Evolutionary conservation across 1,140 invertebrate species (phyloP), one percentile per base, ranked within the genome.

Genomic region (Caenorhabditis briggsae): DNA sequence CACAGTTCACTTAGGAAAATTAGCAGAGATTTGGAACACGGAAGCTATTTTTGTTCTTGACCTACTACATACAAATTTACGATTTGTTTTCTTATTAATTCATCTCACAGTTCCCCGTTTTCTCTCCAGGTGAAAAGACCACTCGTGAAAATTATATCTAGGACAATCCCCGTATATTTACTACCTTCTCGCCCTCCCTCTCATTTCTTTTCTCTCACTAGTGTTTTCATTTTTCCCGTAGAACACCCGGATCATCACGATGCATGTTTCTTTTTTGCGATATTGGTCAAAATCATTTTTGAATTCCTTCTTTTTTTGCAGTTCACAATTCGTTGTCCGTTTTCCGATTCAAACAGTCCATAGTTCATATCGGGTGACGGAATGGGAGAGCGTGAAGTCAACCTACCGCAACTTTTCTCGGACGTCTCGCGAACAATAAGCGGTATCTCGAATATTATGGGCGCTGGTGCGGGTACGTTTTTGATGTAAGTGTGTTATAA

Each of bases 381-480:
- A n/a, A 87, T 87, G 86, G 65, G 64, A 58, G 82, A 87, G 43
- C 82, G 86, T 46, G 61, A 83, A 43, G 83, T 87, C 23, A 83
- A 87, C 33, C 83, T 87, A 9, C 83, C 86, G 41, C 86, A 87
- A 82, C 55, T 87, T 20, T 84, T 87, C 86, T 59, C 53, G 23
- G 86, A 87, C 56, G 86, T 87, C 25, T 84, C 82, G 5, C 61
- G 86, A 82, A 87, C 86, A n/a, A 84, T 87, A 43, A 78, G 48
- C 61, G 86, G 86, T 53, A 87, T 87, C 48, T 78, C 55, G n/a
- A 78, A 84, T n/a, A 55, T 87, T 14, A 87, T 87, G 85, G 85
- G 85, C 5, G 56, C 59, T 23, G 85, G 74, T 23, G 84, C 56
- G 58, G 83, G 83, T 64, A 58, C 12, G 56, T 41, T 50, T 84